Evolutionary conservation across 2,113 vertebrate species (phyloP), one percentile per base, ranked within the genome.

Genomic region (Nycticryphes semicollaris): DNA sequence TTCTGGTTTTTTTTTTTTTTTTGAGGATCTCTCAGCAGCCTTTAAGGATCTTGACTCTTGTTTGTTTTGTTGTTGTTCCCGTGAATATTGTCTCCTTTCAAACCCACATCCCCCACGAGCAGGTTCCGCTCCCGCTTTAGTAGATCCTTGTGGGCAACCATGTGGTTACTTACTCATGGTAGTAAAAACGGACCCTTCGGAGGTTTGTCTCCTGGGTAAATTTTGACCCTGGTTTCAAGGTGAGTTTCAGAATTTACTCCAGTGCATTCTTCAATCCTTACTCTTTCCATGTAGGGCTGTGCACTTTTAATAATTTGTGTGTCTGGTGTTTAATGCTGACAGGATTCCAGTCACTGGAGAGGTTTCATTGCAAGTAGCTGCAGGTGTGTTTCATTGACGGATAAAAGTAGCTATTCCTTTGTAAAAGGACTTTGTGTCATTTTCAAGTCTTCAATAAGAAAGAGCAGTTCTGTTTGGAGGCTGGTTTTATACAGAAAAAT

Each of bases 261-360:
- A 96, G 96, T 97, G 97, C 89, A 85, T 97, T 96, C 77, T 98
- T 98, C 92, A 94, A 88, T 81, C 97, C 96, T 98, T 98, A 94
- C 84, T 94, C 95, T 97, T 80, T 87, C 51, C 9, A 7, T 97
- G 89, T 67, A 98, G 98, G 97, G 97, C 95, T 97, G 92, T 98
- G 96, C 92, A 79, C 94, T 98, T 97, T 94, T 98, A 98, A 97
- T 98, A 98, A 98, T 98, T 97, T 94, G 92, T 98, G 95, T 98
- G 97, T 98, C 98, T 98, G 98, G 97, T 98, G 91, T 98, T 98
- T 98, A 98, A 98, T 98, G 98, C 98, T 98, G 98, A 98, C 98
- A 98, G 98, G 98, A 98, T 98, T 96, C 98, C 98, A 98, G 98
- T 98, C 98, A 98, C 96, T 98, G 98, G 98, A 98, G 98, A 98